Evolutionary conservation across 2,797 vertebrate genomes (phyloP).

Genomic region (Merluccius polli): DNA sequence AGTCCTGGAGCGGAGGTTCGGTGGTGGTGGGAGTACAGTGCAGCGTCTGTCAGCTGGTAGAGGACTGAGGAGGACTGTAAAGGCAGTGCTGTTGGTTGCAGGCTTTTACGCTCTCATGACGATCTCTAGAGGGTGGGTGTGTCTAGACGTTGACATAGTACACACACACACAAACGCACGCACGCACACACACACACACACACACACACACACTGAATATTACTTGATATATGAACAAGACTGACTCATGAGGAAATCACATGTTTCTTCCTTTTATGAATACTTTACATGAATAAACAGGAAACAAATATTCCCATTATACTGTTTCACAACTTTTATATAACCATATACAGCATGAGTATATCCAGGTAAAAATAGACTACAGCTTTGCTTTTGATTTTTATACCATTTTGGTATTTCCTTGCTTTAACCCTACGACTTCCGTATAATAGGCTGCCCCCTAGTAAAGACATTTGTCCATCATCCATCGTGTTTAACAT

Average conservation of each 20-base stretch:
- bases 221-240: too few species aligned
- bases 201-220: background rate
- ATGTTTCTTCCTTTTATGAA: background rate
- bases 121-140: conserved; percentile 46
- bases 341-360: background rate
- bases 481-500: background rate
- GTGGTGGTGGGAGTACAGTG: background rate
- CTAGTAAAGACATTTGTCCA: background rate
- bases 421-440: background rate
- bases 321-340: background rate
- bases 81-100: conserved; percentile 23
- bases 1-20: background rate
- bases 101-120: conserved; percentile 4
- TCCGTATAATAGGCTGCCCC: background rate
- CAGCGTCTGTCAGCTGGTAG: conserved; percentile 39
- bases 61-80: conserved; percentile 37
- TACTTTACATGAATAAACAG: background rate
- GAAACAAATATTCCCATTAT: background rate
- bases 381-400: background rate
- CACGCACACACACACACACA: conserved; percentile 10
- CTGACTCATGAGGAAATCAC: background rate
- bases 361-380: background rate
- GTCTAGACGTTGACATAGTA: conserved; percentile 34
- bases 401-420: background rate
- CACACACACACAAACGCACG: conserved; percentile 11